Conservation (phyloP, 53 echinoderm and acorn worm species). For the Actinopyga echinites region DNA sequence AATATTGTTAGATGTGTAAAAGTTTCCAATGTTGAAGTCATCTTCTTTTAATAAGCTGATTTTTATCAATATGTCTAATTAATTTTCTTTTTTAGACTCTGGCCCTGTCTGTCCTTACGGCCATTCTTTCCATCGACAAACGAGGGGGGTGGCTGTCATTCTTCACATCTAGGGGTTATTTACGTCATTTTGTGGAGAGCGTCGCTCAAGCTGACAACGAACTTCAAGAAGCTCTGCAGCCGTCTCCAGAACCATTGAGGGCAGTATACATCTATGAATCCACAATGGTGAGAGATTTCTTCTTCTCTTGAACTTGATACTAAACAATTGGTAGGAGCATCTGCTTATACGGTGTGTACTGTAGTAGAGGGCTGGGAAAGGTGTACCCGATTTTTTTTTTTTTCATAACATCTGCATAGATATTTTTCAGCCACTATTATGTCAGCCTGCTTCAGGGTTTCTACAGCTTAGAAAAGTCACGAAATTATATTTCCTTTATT, state of each 20-base stretch:
- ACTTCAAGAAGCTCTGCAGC: slow-evolving; percentile 75
- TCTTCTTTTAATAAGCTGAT: neutral
- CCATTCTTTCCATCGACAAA: slow-evolving; percentile 79
- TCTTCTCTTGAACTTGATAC: neutral
- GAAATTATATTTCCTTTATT: too few species aligned
- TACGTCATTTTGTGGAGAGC: slow-evolving; percentile 78
- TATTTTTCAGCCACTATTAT: too few species aligned
- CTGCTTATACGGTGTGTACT: too few species aligned
- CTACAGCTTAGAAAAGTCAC: too few species aligned
- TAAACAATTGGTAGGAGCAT: too few species aligned
- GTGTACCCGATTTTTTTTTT: too few species aligned
- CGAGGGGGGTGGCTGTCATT: slow-evolving; percentile 86
- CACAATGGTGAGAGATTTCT: slow-evolving; percentile 72
- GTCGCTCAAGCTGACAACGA: slow-evolving; percentile 75
- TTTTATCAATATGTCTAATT: neutral
- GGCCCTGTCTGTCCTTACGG: slow-evolving; percentile 82
- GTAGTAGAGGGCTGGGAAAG: too few species aligned
- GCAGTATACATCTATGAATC: slow-evolving; percentile 96
- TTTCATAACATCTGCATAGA: too few species aligned
- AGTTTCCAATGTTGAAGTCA: too few species aligned
- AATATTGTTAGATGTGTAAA: too few species aligned
- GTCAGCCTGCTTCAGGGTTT: too few species aligned
- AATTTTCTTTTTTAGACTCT: slow-evolving; percentile 62
- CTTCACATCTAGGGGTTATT: slow-evolving; percentile 86
- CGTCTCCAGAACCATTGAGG: slow-evolving; percentile 82